Conservation (phyloP, 2,113 vertebrate genomes). For the Lagopus leucura region DNA sequence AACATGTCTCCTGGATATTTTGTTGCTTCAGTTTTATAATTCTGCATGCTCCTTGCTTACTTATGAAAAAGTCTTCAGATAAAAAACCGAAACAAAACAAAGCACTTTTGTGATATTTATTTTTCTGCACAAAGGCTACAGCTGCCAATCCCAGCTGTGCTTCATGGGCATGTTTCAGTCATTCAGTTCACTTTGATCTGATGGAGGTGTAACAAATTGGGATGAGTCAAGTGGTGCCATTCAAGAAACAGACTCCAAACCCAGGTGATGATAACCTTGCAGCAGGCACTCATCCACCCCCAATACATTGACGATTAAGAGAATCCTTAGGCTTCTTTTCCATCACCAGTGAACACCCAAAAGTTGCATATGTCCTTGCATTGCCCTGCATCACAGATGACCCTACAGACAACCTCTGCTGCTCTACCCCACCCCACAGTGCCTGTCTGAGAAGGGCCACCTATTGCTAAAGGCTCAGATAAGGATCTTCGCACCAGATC, state of each 20-base stretch:
- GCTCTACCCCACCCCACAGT: accelerated
- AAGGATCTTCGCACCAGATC: not conserved
- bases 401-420: not conserved
- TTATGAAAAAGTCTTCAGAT: not conserved
- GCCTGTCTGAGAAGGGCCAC: not conserved
- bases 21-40: not conserved
- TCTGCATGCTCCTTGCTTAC: not conserved
- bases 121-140: not conserved
- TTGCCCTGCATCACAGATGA: not conserved
- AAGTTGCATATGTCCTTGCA: not conserved
- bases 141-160: not conserved
- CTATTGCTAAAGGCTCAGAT: not conserved
- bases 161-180: not conserved
- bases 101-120: not conserved
- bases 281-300: not conserved
- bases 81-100: not conserved
- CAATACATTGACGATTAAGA: not conserved
- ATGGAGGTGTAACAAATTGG: not conserved
- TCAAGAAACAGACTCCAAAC: not conserved
- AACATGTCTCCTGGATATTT: slow-evolving; percentile 18
- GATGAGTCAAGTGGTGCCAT: not conserved
- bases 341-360: not conserved
- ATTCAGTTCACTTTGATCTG: not conserved
- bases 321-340: not conserved
- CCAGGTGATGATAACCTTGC: not conserved